Evolutionary conservation across 1,140 invertebrate genomes (phyloP).

Genomic region (Portunus trituberculatus): DNA sequence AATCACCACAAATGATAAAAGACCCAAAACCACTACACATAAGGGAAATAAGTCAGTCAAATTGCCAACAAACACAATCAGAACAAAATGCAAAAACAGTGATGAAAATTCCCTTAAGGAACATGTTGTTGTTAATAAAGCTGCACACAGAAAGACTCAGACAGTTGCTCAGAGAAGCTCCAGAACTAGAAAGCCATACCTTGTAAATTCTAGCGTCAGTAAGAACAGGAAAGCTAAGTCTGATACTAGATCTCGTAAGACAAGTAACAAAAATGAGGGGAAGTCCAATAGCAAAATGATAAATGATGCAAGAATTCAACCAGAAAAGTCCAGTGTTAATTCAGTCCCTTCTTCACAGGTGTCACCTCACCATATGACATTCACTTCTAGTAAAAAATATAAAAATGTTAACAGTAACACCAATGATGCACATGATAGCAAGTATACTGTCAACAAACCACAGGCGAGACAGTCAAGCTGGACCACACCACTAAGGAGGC

Average conservation of each 20-base stretch:
- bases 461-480: conserved; percentile 18
- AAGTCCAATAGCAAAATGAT: background rate
- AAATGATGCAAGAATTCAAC: background rate
- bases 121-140: background rate
- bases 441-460: background rate
- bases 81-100: background rate
- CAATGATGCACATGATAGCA: background rate
- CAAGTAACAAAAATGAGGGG: background rate
- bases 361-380: background rate
- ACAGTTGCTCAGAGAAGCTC: background rate
- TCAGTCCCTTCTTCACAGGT: too few relatives aligned
- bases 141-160: background rate
- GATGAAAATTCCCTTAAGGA: background rate
- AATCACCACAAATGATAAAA: background rate
- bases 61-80: background rate
- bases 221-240: background rate
- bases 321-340: background rate
- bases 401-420: background rate
- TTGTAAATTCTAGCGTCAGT: background rate
- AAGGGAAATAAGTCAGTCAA: background rate
- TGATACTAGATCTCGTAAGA: background rate
- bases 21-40: background rate
- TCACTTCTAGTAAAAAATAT: background rate
- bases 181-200: background rate
- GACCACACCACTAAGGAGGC: background rate